Conservation (phyloP, 92 coral and sea anemone species). For the Muricea muricata region DNA sequence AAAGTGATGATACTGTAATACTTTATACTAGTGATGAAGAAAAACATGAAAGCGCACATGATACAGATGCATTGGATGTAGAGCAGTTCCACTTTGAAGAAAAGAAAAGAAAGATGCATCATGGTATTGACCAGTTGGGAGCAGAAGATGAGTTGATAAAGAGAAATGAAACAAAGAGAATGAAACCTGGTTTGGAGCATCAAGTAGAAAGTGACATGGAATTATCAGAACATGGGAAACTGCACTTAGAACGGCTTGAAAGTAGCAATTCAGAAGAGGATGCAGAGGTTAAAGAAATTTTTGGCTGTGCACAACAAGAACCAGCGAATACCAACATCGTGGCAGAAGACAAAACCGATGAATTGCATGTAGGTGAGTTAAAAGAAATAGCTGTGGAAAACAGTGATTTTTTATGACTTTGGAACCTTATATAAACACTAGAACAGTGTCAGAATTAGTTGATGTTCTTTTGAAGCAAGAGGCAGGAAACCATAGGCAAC, state of each 20-base stretch:
- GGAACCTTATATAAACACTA: not conserved
- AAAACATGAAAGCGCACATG: not conserved
- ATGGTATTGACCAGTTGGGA: not conserved
- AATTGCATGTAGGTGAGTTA: not conserved
- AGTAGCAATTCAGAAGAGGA: not conserved
- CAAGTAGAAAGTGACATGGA: no score
- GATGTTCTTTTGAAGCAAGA: conserved; percentile 17
- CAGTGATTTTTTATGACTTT: not conserved
- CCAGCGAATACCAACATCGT: not conserved
- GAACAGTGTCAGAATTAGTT: not conserved
- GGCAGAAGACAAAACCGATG: not conserved
- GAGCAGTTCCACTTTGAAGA: not conserved
- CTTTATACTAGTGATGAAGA: not conserved
- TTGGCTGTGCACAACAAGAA: not conserved
- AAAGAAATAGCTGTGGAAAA: not conserved
- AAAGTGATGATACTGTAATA: not conserved
- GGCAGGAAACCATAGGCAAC: conserved; percentile 49
- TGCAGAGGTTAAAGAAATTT: not conserved
- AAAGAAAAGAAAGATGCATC: not conserved
- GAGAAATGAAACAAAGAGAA: not conserved
- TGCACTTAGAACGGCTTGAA: not conserved
- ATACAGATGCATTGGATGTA: not conserved
- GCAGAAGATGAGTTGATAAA: not conserved
- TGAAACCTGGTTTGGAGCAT: no score
- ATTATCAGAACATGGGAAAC: not conserved